These are phyloP conservation scores for Thripadectes ignobilis DNA, from an alignment of 2,797 vertebrate species.

Conservation along the genomic window DNA sequence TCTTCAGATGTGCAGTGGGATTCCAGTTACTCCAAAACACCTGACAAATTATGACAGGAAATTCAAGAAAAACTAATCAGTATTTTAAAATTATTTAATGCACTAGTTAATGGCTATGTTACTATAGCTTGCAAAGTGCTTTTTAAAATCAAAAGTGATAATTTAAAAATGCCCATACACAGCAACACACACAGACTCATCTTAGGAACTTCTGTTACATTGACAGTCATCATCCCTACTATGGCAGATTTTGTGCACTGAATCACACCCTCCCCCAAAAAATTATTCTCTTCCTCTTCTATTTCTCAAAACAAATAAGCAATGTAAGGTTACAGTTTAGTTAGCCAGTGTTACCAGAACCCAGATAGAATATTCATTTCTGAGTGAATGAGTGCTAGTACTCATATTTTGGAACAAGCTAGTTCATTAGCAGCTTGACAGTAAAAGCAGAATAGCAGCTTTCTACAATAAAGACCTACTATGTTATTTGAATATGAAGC, in stretches of 20 bases:
- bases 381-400: background rate
- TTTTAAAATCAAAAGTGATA: conserved; percentile 11
- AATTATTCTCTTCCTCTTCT: background rate
- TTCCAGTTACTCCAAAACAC: background rate
- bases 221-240: background rate
- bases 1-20: conserved; percentile 38
- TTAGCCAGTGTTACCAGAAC: background rate
- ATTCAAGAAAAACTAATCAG: conserved; percentile 40
- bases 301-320: background rate
- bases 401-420: background rate
- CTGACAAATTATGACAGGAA: conserved; percentile 20
- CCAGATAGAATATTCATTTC: background rate
- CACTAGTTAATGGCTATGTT: background rate
- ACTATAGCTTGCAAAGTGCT: background rate
- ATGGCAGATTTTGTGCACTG: background rate
- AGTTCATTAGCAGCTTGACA: background rate
- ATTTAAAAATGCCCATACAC: background rate
- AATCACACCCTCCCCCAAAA: background rate
- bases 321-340: background rate
- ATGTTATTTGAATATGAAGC: background rate
- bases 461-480: background rate
- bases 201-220: background rate
- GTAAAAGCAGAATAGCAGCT: background rate
- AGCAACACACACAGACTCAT: background rate
- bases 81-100: conserved; percentile 1